These are phyloP conservation scores for Oryctolagus cuniculus DNA, from an alignment of 2,113 vertebrate genomes.

Conservation along the genomic window DNA sequence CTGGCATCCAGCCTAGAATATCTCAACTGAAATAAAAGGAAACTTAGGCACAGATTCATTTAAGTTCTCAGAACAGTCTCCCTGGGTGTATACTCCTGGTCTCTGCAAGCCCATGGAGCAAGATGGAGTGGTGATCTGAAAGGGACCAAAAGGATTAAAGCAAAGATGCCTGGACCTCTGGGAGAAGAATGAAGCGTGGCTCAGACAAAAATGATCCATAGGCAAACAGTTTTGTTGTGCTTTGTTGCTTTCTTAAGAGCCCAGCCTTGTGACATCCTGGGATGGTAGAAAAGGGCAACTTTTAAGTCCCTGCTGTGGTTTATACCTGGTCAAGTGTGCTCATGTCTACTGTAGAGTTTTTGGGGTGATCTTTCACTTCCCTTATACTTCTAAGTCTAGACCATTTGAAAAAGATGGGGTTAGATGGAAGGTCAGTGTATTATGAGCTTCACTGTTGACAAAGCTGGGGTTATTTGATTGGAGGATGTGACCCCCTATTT, in stretches of 20 bases:
- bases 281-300: neutral
- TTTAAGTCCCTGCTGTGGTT: neutral
- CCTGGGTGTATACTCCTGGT: neutral
- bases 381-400: neutral
- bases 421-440: neutral
- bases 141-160: neutral
- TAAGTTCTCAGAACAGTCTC: neutral
- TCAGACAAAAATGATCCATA: neutral
- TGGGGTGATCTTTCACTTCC: neutral
- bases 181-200: neutral
- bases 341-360: neutral
- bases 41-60: neutral
- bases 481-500: neutral
- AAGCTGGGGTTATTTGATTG: neutral
- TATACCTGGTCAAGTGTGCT: neutral
- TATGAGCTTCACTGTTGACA: neutral
- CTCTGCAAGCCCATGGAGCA: neutral
- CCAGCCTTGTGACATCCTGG: neutral
- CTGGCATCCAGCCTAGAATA: neutral
- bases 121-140: neutral
- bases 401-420: neutral
- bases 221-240: neutral
- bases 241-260: neutral
- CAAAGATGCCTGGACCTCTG: neutral
- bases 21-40: neutral